Evolutionary conservation across 2,113 vertebrate species (phyloP).

Genomic region (Nansenia antarctica): DNA sequence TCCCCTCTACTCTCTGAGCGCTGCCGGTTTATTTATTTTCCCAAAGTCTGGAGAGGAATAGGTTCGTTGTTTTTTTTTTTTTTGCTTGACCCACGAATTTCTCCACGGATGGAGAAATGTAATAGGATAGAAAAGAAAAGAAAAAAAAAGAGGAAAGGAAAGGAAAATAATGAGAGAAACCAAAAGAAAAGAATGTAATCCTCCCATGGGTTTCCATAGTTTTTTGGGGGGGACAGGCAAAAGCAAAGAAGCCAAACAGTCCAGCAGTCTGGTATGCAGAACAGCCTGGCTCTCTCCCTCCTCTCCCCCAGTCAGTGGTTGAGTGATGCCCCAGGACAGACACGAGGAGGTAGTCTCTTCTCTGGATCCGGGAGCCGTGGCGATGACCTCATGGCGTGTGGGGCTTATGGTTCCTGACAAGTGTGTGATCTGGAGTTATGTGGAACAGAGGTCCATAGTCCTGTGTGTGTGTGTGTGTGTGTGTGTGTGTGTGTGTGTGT

Average conservation of each 20-base stretch:
- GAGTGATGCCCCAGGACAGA: slow-evolving; percentile 49
- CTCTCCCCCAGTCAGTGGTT: slow-evolving; percentile 49
- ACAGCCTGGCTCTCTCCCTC: neutral
- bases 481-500: neutral
- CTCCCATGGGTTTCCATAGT: too few relatives aligned
- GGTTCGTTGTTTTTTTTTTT: too few relatives aligned
- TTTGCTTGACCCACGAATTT: too few relatives aligned
- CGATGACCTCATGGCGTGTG: slow-evolving; percentile 49
- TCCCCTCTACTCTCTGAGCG: slow-evolving; percentile 4
- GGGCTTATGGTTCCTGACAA: slow-evolving; percentile 72
- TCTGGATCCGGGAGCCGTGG: slow-evolving; percentile 55
- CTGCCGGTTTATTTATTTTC: slow-evolving; percentile 28
- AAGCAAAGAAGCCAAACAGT: too few relatives aligned
- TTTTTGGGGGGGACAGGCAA: too few relatives aligned
- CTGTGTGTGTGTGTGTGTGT: neutral
- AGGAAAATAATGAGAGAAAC: too few relatives aligned
- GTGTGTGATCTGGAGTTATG: slow-evolving; percentile 59
- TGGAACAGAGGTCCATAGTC: slow-evolving; percentile 42
- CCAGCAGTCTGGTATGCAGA: too few relatives aligned
- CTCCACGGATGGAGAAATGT: too few relatives aligned
- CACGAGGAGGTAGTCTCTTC: slow-evolving; percentile 23
- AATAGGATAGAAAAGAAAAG: slow-evolving; percentile 45
- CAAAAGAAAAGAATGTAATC: too few relatives aligned
- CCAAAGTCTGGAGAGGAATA: too few relatives aligned
- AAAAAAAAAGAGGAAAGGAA: neutral